Evolutionary conservation across 30 jellyfish, hydroid and myxozoan species (phyloP).

Genomic region (Aurelia coerulea): DNA sequence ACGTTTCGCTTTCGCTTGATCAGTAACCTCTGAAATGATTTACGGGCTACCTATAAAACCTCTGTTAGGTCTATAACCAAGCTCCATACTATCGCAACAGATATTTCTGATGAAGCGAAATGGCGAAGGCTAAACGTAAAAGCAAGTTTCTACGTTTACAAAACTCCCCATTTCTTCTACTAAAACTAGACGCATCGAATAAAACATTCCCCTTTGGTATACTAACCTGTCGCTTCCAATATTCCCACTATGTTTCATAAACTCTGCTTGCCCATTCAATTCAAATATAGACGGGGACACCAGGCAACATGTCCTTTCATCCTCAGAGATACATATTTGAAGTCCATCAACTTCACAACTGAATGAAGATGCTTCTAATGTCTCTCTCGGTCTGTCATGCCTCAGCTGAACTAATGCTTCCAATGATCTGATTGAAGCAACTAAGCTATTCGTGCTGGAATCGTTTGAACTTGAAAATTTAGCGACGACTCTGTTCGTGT

Average conservation of each 20-base stretch:
- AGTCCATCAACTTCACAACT: constrained; percentile 45
- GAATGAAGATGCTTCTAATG: background rate
- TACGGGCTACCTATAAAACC: too few species aligned
- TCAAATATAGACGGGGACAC: constrained; percentile 55
- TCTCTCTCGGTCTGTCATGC: background rate
- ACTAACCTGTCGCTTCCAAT: too few species aligned
- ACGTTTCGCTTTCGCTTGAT: too few species aligned
- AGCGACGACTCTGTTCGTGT: constrained; percentile 2
- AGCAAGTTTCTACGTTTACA: too few species aligned
- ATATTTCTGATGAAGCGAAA: too few species aligned
- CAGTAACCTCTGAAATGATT: too few species aligned
- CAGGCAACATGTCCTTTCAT: constrained; percentile 9
- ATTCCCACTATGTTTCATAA: constrained; percentile 2
- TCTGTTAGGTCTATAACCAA: too few species aligned
- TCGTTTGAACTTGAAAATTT: background rate
- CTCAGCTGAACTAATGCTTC: background rate
- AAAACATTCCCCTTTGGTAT: too few species aligned
- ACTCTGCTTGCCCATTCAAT: constrained; percentile 30
- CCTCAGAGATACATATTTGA: constrained; percentile 3
- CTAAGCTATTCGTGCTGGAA: background rate
- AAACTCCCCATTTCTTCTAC: too few species aligned
- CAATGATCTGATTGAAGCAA: constrained; percentile 18
- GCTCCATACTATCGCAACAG: too few species aligned
- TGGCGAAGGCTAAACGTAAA: too few species aligned
- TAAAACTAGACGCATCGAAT: too few species aligned